Conservation (phyloP, 1,140 invertebrate genomes). For the Leguminivora glycinivorella region DNA sequence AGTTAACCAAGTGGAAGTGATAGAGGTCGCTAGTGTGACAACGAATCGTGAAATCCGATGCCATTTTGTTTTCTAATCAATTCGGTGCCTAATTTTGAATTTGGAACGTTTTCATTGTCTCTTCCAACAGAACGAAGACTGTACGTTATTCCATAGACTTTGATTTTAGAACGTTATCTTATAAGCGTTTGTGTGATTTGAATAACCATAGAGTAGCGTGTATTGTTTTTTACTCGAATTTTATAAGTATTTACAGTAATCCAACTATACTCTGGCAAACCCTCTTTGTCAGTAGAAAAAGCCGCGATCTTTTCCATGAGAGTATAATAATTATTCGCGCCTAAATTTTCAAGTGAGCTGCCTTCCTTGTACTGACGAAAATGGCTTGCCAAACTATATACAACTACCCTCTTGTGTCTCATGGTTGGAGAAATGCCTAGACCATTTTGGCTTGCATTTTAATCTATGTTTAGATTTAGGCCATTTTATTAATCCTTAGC, state of each 20-base stretch:
- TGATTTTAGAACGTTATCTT: constrained; percentile 42
- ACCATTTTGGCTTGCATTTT: constrained; percentile 16
- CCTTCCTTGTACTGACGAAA: too few species aligned
- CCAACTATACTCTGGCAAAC: too few species aligned
- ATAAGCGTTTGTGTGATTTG: constrained; percentile 54
- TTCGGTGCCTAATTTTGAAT: constrained; percentile 50
- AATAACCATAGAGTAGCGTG: constrained; percentile 44
- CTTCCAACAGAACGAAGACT: constrained; percentile 46
- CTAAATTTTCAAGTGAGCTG: too few species aligned
- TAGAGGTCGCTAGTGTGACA: constrained; percentile 30
- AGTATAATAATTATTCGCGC: too few species aligned
- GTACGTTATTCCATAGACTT: constrained; percentile 49
- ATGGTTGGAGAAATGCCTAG: not conserved
- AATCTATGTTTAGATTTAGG: constrained; percentile 22
- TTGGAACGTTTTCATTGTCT: constrained; percentile 37
- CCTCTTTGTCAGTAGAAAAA: too few species aligned
- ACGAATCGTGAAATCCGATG: constrained; percentile 40
- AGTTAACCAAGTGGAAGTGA: constrained; percentile 10
- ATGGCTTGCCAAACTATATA: too few species aligned
- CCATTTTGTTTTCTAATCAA: constrained; percentile 41
- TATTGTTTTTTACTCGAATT: constrained; percentile 36
- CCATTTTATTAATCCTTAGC: constrained; percentile 10
- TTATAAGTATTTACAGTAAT: constrained; percentile 22
- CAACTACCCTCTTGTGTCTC: not conserved
- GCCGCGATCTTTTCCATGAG: too few species aligned